A percentile compares a stretch with the other conserved stretches of the same genome.
Conservation (phyloP, 2,888 invertebrate species). For the Pteria penguin region DNA sequence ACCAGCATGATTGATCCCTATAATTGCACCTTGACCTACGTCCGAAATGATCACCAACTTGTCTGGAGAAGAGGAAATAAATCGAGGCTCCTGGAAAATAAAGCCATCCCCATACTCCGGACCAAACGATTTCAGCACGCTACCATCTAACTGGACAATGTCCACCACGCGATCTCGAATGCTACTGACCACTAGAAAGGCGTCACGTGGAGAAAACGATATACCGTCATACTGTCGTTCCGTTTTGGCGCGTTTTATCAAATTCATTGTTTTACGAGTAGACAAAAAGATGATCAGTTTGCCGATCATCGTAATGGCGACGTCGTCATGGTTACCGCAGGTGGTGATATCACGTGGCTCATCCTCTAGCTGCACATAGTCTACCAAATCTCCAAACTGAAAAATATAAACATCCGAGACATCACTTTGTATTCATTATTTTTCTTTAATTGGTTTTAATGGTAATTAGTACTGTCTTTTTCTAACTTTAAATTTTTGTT, state of each 20-base stretch:
- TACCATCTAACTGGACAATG: constrained; percentile 62
- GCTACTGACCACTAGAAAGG: constrained; percentile 61
- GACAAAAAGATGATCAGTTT: constrained; percentile 65
- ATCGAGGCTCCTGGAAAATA: constrained; percentile 64
- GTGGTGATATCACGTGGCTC: constrained; percentile 71
- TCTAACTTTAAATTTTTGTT: no score
- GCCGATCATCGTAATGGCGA: constrained; percentile 68
- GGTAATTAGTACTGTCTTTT: not conserved
- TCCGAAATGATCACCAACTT: constrained; percentile 67
- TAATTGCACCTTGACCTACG: constrained; percentile 55
- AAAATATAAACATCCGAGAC: constrained; percentile 18
- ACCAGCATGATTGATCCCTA: constrained; percentile 60
- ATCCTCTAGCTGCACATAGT: constrained; percentile 70
- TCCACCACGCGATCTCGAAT: constrained; percentile 63
- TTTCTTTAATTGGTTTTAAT: not conserved
- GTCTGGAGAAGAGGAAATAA: constrained; percentile 61
- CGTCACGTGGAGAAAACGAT: constrained; percentile 52
- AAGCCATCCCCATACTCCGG: constrained; percentile 47
- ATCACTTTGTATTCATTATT: not conserved
- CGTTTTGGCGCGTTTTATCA: constrained; percentile 63
- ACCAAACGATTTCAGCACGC: constrained; percentile 58
- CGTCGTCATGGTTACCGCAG: constrained; percentile 62
- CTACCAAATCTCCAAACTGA: constrained; percentile 65
- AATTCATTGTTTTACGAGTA: constrained; percentile 55
- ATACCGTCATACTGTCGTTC: constrained; percentile 70